Base-by-base conservation (phyloP, 2,888 invertebrate species). In the Dermolepida albohirtum region DNA sequence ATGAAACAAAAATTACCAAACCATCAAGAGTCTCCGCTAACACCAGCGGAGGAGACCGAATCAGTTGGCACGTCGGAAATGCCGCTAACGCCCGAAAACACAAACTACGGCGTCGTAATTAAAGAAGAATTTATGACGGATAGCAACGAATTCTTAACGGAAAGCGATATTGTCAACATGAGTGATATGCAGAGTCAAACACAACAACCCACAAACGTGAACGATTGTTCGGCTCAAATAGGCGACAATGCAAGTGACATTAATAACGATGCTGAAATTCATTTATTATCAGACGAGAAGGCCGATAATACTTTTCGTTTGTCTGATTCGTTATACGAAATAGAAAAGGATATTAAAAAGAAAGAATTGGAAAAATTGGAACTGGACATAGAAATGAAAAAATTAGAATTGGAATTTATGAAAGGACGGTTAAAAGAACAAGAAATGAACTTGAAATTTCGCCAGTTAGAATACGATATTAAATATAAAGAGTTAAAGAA, bases 331-430 rank as follows among this genome's bases (percentile, higher is more conserved):
- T 22, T 65, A 29, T 34, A 14, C 34, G 44, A 41, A 17, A 29
- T 65, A 14, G 54, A 65, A 44, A 65, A 43, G 14, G 67, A 67
- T 14, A 22, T 67, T 27, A 67, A 62, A 29, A 41, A 34, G 16
- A 67, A 41, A 14, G 62, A 67, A 51, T 50, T 67, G 11, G 67
- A 67, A 27, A 67, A 67, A 41, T 51, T 67, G 41, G 59, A 59
- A 22, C 29, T 67, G 12, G 67, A 67, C 27, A 51, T 67, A n/a
- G 41, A 67, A 34, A 51, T 67, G 67, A 67, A 51, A 27, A 50
- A 51, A 27, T 14, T 67, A 12, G 62, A 67, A 12, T n/a, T 67
- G 29, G 50, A 67, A 27, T 63, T 59, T 14, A 62, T 67, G 67
- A 59, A 43, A 27, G 62, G 50, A 41, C 49, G 41, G 17, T 22